phyloP scores from a whole-genome alignment of 2,888 invertebrate genomes.

The Tetropium fuscum region DNA sequence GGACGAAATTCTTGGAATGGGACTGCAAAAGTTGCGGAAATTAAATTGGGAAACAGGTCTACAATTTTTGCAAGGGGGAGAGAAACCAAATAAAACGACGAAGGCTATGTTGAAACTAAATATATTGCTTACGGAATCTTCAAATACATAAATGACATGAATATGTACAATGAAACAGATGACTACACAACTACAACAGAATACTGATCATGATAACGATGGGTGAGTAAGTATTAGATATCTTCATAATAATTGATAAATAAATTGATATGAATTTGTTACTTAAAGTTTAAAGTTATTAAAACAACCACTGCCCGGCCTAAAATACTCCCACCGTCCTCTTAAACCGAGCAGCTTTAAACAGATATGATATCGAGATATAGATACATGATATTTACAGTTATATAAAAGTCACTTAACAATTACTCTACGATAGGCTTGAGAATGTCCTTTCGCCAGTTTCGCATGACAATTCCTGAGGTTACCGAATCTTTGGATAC shows the following conservation, averaged over 20 bases:
- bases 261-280: conserved; percentile 66
- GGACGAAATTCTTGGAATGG: too few species aligned
- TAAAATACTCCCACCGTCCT: conserved; percentile 16
- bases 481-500: too few species aligned
- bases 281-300: conserved; percentile 60
- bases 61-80: too few species aligned
- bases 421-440: conserved; percentile 35
- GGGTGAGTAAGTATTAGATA: conserved; percentile 55
- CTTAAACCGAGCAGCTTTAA: conserved; percentile 54
- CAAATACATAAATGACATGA: conserved; percentile 53
- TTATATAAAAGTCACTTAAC: conserved; percentile 44
- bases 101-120: conserved; percentile 48
- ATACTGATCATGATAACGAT: conserved; percentile 53
- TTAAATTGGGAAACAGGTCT: too few species aligned
- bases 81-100: neutral
- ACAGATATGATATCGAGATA: conserved; percentile 58
- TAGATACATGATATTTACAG: conserved; percentile 53
- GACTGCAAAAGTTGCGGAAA: too few species aligned
- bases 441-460: conserved; percentile 17
- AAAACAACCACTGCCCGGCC: conserved; percentile 35
- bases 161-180: conserved; percentile 55
- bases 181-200: conserved; percentile 45
- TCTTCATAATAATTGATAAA: conserved; percentile 62
- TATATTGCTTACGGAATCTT: conserved; percentile 58
- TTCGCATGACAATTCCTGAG: conserved; percentile 19